Conservation (phyloP, 2,888 invertebrate genomes). For the Trachelus iudaicus region DNA sequence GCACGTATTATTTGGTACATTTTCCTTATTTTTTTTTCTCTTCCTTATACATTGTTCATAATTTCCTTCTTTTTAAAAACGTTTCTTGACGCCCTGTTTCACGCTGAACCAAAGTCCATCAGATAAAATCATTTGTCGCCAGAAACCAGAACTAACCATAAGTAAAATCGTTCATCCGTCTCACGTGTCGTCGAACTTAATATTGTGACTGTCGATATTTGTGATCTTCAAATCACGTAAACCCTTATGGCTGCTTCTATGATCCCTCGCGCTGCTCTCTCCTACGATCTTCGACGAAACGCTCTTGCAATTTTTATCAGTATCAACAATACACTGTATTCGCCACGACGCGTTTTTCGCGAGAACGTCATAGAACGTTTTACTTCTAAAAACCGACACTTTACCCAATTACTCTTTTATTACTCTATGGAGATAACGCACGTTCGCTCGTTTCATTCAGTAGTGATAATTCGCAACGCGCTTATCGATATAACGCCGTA, state of each 20-base stretch:
- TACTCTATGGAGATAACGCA: background rate
- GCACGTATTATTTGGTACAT: slow-evolving; percentile 35
- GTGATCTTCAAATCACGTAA: background rate
- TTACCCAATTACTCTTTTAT: background rate
- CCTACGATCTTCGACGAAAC: background rate
- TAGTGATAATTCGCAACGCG: background rate
- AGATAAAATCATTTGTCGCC: background rate
- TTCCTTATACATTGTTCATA: background rate
- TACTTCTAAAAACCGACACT: background rate
- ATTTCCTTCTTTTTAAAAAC: background rate
- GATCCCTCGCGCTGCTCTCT: background rate
- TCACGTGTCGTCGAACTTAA: background rate
- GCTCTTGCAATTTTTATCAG: background rate
- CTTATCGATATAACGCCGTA: background rate
- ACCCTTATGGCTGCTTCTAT: background rate
- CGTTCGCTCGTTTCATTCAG: background rate
- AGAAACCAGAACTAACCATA: background rate
- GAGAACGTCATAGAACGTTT: background rate
- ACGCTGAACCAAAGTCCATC: background rate
- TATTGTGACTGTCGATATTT: background rate
- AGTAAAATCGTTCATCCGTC: background rate
- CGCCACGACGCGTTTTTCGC: background rate
- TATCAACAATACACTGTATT: background rate
- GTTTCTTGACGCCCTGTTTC: background rate
- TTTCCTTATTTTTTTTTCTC: slow-evolving; percentile 13